Percentiles rank a stretch among this genome's conserved stretches.
Conservation (phyloP, 2,797 vertebrate species). For the Rachycentron canadum region DNA sequence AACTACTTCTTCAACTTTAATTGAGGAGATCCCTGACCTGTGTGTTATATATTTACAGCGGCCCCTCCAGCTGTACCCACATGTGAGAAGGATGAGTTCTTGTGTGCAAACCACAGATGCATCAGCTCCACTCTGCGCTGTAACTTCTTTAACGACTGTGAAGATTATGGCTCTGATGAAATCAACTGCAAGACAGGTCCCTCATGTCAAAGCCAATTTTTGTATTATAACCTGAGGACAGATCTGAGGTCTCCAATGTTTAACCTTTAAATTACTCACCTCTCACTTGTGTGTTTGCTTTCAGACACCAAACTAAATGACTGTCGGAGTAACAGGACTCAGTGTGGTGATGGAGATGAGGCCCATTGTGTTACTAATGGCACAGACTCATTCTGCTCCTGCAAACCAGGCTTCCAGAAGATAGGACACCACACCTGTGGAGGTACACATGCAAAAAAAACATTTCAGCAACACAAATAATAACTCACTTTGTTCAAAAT, state of each 20-base stretch:
- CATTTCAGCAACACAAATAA: not conserved
- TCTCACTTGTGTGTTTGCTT: not conserved
- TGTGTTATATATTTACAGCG: slow-evolving; percentile 57
- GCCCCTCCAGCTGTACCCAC: slow-evolving; percentile 73
- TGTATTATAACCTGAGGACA: not conserved
- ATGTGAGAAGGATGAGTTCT: slow-evolving; percentile 93
- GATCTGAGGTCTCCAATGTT: not conserved
- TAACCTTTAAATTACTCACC: not conserved
- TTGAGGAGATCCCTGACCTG: not conserved
- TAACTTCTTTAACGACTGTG: slow-evolving; percentile 96
- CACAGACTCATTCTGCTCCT: slow-evolving; percentile 91
- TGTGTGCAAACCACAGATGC: slow-evolving; percentile 90
- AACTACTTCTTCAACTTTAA: not conserved
- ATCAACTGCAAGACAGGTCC: slow-evolving; percentile 90
- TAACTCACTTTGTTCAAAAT: not conserved
- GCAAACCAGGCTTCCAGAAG: slow-evolving; percentile 93
- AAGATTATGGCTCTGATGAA: slow-evolving; percentile 93
- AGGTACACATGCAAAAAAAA: slow-evolving; percentile 81
- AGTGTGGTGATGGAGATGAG: slow-evolving; percentile 93
- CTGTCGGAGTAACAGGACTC: slow-evolving; percentile 90
- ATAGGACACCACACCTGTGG: slow-evolving; percentile 90
- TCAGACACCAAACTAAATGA: slow-evolving; percentile 91
- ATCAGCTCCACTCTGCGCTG: slow-evolving; percentile 91
- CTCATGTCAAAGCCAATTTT: slow-evolving; percentile 2
- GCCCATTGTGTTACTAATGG: slow-evolving; percentile 89